These are phyloP conservation scores for Caranx ignobilis DNA, from an alignment of 2,113 vertebrate genomes.

Conservation along the genomic window DNA sequence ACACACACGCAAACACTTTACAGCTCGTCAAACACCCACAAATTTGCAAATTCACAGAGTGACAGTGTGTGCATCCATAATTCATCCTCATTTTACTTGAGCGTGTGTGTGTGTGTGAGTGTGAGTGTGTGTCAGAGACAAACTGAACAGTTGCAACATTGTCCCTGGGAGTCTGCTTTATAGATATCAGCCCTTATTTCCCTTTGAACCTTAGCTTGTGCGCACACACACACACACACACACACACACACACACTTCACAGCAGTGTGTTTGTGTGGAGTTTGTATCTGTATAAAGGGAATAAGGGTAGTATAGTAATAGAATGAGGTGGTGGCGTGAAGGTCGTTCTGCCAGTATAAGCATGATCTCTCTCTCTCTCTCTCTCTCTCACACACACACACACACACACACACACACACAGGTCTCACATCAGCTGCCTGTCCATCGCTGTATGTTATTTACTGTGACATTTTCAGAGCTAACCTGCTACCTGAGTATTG, in stretches of 20 bases:
- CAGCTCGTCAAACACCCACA: conserved; percentile 61
- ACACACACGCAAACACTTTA: conserved; percentile 36
- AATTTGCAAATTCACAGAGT: conserved; percentile 38
- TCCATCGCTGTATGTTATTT: conserved; percentile 57
- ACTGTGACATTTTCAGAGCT: conserved; percentile 58
- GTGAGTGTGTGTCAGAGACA: conserved; percentile 20
- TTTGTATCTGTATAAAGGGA: conserved; percentile 23
- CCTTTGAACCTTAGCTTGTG: conserved; percentile 13
- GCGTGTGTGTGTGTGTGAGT: background rate
- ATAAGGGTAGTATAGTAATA: conserved; percentile 46
- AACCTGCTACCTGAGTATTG: conserved; percentile 38
- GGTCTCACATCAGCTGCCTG: conserved; percentile 47
- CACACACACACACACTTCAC: conserved; percentile 14
- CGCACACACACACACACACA: conserved; percentile 6
- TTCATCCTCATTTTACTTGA: conserved; percentile 8
- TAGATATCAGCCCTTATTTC: background rate
- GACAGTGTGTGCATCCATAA: conserved; percentile 47
- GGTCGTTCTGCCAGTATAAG: conserved; percentile 67
- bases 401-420: conserved; percentile 23
- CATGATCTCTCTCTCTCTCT: background rate
- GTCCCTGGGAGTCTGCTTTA: background rate
- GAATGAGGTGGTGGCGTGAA: conserved; percentile 65
- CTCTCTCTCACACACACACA: conserved; percentile 11
- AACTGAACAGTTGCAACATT: background rate
- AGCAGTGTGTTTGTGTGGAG: background rate